phyloP scores from a whole-genome alignment of 2,113 vertebrate genomes.

The Sebastes schlegelii region DNA sequence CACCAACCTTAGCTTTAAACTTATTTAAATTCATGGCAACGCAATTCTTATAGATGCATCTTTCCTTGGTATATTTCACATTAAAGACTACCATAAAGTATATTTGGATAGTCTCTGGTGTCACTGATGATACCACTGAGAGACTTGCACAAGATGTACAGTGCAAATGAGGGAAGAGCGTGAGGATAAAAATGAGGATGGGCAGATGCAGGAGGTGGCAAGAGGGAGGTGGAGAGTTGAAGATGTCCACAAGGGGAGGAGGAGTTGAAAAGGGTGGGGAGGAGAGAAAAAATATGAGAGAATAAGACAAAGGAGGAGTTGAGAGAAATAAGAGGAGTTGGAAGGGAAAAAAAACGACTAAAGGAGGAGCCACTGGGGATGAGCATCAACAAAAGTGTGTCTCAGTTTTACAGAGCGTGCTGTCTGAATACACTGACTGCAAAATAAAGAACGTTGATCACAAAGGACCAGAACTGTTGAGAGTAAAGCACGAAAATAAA shows the following conservation, averaged over 20 bases:
- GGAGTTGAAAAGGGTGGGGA: conserved; percentile 7
- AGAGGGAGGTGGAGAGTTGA: background rate
- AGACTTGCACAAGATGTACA: background rate
- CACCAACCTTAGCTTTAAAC: no score
- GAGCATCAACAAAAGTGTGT: conserved; percentile 25
- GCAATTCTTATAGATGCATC: background rate
- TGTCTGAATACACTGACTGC: conserved; percentile 12
- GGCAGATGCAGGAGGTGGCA: background rate
- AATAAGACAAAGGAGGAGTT: conserved; percentile 24
- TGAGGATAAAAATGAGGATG: background rate
- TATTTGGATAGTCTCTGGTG: background rate
- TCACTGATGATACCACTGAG: background rate
- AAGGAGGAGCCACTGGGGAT: conserved; percentile 43
- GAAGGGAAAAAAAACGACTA: background rate
- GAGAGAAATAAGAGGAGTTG: conserved; percentile 25
- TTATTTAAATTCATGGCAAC: background rate
- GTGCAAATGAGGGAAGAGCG: background rate
- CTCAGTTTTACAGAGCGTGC: conserved; percentile 23
- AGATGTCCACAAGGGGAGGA: background rate
- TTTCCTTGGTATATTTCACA: background rate
- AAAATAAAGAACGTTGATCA: background rate
- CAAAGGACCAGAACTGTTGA: background rate
- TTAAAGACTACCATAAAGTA: conserved; percentile 4
- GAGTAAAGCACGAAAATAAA: background rate
- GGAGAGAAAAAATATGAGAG: background rate